Evolutionary conservation across 2,888 invertebrate genomes (phyloP), one percentile per base, ranked within the genome.

Genomic region (Therioaphis trifolii): DNA sequence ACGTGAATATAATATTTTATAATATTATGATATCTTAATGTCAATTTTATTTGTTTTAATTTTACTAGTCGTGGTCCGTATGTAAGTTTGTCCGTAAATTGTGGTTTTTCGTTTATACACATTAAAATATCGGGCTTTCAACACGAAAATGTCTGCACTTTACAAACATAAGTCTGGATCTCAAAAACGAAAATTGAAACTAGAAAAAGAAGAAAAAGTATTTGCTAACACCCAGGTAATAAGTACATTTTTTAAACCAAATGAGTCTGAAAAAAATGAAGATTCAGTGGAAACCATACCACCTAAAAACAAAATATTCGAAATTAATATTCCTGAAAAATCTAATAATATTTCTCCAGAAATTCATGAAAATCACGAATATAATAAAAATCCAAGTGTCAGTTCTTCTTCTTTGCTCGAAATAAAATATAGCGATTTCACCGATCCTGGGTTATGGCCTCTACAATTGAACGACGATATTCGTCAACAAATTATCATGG

Each of bases 391-490:
- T 49, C 3, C 52, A n/a, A 52, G 29, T 18, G 71, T 9, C 27
- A 12, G 27, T 27, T 27, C 11, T 35, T 18, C n/a, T n/a, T n/a
- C n/a, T n/a, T n/a, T n/a, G 40, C 7, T 5, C 72, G 11, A 72
- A 29, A 72, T 11, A 27, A n/a, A 72, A 52, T 11, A 18, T 52
- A 52, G 52, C 27, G 29, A 72, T 72, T 52, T 72, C n/a, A 52
- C 52, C 9, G 29, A 72, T 12, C 27, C 52, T 52, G 52, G 52
- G 40, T 68, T 5, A 35, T n/a, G n/a, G n/a, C n/a, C n/a, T n/a
- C n/a, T n/a, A n/a, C n/a, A n/a, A n/a, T n/a, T n/a, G n/a, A n/a
- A 71, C 71, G 49, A 71, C 71, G 71, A 71, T 71, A 71, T 71
- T 49, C 27, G 49, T 29, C 72, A 72, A 72, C 12, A 72, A 72